phyloP scores from a whole-genome alignment of 2,888 invertebrate genomes.

The Caenorhabditis macrosperma region DNA sequence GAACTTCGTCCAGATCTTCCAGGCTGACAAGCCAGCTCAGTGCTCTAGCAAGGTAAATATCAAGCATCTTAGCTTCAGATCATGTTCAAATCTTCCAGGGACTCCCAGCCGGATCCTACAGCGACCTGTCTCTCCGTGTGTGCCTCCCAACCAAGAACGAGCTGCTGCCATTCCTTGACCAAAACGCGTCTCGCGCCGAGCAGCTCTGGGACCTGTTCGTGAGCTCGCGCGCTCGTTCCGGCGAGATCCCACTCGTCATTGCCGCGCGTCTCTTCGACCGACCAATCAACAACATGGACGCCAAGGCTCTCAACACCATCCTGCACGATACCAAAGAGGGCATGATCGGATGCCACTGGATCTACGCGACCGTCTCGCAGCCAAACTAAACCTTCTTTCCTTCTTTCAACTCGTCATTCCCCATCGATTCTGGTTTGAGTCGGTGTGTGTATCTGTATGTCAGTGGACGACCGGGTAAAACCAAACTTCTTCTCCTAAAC shows the following conservation, averaged over 20 bases:
- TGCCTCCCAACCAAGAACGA: slow-evolving; percentile 79
- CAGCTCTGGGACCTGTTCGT: slow-evolving; percentile 80
- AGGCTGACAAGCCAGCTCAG: slow-evolving; percentile 77
- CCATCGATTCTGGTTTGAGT: slow-evolving; percentile 49
- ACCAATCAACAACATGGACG: slow-evolving; percentile 78
- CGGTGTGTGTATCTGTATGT: slow-evolving; percentile 62
- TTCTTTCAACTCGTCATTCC: slow-evolving; percentile 45
- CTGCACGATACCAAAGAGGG: slow-evolving; percentile 77
- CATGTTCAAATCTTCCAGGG: slow-evolving; percentile 69
- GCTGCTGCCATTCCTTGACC: slow-evolving; percentile 79
- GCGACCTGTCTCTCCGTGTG: slow-evolving; percentile 77
- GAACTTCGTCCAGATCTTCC: slow-evolving; percentile 79
- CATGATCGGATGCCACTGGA: slow-evolving; percentile 80
- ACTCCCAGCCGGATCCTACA: slow-evolving; percentile 75
- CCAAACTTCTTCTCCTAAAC: slow-evolving; percentile 32
- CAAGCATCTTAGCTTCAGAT: background rate
- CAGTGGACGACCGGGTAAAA: slow-evolving; percentile 63
- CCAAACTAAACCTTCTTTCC: slow-evolving; percentile 45
- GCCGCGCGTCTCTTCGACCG: slow-evolving; percentile 78
- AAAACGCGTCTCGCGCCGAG: slow-evolving; percentile 78
- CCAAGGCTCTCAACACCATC: slow-evolving; percentile 76
- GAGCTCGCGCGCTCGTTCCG: slow-evolving; percentile 76
- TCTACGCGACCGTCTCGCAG: slow-evolving; percentile 78
- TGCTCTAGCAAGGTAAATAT: slow-evolving; percentile 70
- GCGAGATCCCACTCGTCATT: slow-evolving; percentile 79